Base-by-base conservation (phyloP, 2,797 vertebrate genomes). In the Apogon talboti region DNA sequence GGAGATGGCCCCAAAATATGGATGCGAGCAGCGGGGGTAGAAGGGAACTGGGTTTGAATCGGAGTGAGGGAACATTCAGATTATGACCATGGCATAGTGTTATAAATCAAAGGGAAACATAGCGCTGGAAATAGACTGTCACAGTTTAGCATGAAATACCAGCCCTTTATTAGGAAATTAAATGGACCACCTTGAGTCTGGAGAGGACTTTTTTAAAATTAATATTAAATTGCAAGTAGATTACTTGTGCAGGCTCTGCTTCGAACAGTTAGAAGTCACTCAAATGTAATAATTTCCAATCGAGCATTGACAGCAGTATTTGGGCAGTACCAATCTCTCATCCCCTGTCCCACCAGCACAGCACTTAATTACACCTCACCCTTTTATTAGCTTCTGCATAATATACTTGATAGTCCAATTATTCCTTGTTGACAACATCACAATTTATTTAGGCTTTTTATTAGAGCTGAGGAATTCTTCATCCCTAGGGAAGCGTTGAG, bases 321-420 rank as follows among this genome's bases (percentile, higher is more conserved):
- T 57, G 43, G 74, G 66, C 69, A 61, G 59, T 63, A 78, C 69
- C 72, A 72, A 50, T 81, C 71, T 78, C 65, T 49, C 50, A 52
- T 74, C 33, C 33, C 60, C 48, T 7, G 63, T 74, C 81, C 70
- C 66, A 61, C 67, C 82, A 73, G 75, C 81, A 75, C 74, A 78
- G 72, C 79, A 82, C 79, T 88, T 89, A 87, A 92, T 91, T 91
- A 90, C 65, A 71, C 62, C 72, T 73, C 67, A 75, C 78, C 66
- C 52, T 89, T 86, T 83, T 85, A 86, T 89, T 90, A 80, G 82
- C 84, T 81, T 74, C 72, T 81, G 68, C 71, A 74, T 87, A 87
- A 89, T 88, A 81, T 79, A 80, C 85, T 87, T 85, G 79, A 88
- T 89, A 76, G 82, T 72, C 76, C 81, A 90, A 89, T 92, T 89